Percentiles rank a stretch among this genome's conserved stretches.
Evolutionary conservation across 2,113 vertebrate genomes (phyloP).

Genomic region (Amphiprion ocellaris): DNA sequence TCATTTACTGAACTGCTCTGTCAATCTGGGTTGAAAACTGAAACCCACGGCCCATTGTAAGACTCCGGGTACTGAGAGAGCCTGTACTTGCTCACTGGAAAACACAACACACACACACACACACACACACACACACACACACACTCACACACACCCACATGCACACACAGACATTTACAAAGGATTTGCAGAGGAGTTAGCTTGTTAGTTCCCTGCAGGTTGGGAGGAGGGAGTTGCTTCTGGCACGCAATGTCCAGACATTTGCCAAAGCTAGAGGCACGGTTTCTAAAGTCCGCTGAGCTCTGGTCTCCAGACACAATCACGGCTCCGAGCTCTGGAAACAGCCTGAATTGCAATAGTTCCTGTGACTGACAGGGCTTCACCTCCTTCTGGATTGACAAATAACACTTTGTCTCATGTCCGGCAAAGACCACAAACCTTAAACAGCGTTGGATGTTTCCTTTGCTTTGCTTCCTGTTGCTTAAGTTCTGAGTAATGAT

Average conservation of each 20-base stretch:
- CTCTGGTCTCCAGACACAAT: constrained; percentile 63
- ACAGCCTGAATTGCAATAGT: constrained; percentile 49
- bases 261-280: constrained; percentile 73
- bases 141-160: constrained; percentile 23
- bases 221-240: constrained; percentile 72
- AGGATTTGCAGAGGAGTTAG: constrained; percentile 54
- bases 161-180: constrained; percentile 48
- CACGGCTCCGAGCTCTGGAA: constrained; percentile 41
- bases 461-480: background rate
- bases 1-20: constrained; percentile 60
- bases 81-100: constrained; percentile 38
- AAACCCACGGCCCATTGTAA: constrained; percentile 55
- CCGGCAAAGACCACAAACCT: background rate
- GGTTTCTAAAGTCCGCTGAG: constrained; percentile 63
- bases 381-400: constrained; percentile 29
- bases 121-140: constrained; percentile 3
- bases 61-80: constrained; percentile 30
- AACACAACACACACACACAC: constrained; percentile 35
- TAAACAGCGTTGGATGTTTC: background rate
- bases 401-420: constrained; percentile 15
- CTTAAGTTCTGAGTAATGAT: background rate
- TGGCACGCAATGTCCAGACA: constrained; percentile 68
- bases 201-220: constrained; percentile 65
- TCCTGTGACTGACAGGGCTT: constrained; percentile 37
- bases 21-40: constrained; percentile 62